Conservation (phyloP, 2,113 vertebrate genomes). For the Campylomormyrus tamandua region DNA sequence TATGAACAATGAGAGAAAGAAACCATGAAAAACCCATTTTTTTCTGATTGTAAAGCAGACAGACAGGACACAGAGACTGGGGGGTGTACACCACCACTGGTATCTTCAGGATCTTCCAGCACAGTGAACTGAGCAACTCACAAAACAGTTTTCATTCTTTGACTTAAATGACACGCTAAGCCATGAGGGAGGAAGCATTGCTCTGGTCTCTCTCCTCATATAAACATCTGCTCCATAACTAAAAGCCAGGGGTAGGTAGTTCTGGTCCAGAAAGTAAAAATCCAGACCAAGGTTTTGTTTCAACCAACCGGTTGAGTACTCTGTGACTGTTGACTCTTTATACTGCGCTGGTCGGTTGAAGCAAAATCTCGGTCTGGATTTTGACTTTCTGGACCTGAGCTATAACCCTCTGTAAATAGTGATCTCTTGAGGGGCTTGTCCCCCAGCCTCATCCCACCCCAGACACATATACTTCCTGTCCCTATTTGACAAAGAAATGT, state of each 20-base stretch:
- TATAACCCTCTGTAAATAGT: background rate
- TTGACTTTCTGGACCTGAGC: background rate
- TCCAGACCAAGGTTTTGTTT: background rate
- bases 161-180: background rate
- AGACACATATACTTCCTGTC: background rate
- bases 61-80: background rate
- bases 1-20: background rate
- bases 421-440: background rate
- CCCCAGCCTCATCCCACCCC: background rate
- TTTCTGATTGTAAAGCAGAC: background rate
- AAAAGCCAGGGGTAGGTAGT: background rate
- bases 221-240: background rate
- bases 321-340: background rate
- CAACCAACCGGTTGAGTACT: background rate
- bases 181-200: background rate
- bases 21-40: background rate
- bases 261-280: background rate
- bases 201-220: background rate
- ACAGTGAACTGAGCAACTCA: background rate
- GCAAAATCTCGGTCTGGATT: background rate
- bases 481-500: background rate
- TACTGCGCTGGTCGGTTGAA: background rate
- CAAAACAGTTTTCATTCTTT: background rate
- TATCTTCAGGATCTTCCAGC: background rate
- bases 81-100: background rate